Percentiles rank a stretch among this genome's conserved stretches.
Conservation (phyloP, 2,113 vertebrate species). For the Pionites leucogaster region DNA sequence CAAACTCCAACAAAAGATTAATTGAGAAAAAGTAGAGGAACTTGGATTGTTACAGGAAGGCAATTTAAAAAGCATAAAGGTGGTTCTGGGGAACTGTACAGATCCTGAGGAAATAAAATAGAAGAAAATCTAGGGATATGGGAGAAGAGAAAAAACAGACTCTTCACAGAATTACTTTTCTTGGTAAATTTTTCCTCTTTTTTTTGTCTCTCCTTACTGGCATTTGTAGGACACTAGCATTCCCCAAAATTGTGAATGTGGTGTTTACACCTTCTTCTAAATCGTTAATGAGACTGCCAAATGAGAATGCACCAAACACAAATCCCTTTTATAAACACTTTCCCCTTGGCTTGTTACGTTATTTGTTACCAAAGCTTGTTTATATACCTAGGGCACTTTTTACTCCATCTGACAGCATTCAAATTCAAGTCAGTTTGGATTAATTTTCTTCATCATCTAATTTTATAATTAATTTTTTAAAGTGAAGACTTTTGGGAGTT, state of each 20-base stretch:
- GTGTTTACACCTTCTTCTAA: constrained; percentile 46
- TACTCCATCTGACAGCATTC: constrained; percentile 18
- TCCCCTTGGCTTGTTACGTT: constrained; percentile 30
- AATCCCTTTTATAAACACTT: constrained; percentile 50
- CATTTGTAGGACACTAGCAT: neutral
- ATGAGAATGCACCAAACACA: constrained; percentile 32
- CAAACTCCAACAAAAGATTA: neutral
- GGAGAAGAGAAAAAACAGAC: neutral
- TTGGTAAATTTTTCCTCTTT: neutral
- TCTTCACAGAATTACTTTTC: neutral
- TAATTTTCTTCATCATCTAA: constrained; percentile 47
- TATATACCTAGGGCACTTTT: constrained; percentile 44
- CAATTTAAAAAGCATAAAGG: neutral
- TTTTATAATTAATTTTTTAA: constrained; percentile 45
- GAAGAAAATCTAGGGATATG: neutral
- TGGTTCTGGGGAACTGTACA: neutral
- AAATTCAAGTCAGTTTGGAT: constrained; percentile 51
- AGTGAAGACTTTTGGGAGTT: neutral
- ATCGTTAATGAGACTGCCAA: constrained; percentile 48
- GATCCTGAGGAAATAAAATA: neutral
- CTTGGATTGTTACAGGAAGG: neutral
- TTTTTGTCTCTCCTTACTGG: neutral
- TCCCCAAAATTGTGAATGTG: constrained; percentile 23
- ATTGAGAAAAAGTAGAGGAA: neutral
- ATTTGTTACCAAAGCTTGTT: constrained; percentile 49